Percentiles rank a stretch among this genome's conserved stretches.
These are phyloP conservation scores for Aviceda subcristata DNA, from an alignment of 2,113 vertebrate genomes.

Conservation along the genomic window DNA sequence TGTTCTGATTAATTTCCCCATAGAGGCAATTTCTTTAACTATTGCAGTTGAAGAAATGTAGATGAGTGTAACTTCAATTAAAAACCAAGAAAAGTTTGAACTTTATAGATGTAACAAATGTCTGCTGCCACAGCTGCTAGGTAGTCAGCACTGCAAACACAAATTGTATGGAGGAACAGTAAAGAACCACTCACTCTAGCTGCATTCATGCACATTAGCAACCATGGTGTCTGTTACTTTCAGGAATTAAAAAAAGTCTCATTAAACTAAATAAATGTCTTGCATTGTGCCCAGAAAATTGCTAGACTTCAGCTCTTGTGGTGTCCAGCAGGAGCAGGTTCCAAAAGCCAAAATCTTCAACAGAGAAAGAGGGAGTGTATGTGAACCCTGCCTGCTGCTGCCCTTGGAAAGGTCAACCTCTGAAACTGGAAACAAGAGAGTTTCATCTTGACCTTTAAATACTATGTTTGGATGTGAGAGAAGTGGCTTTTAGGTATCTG, in stretches of 20 bases:
- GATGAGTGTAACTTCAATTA: neutral
- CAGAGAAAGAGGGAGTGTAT: neutral
- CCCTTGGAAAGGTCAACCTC: slow-evolving; percentile 30
- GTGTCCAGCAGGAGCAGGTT: neutral
- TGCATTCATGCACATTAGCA: neutral
- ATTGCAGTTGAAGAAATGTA: neutral
- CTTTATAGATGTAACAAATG: neutral
- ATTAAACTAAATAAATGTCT: neutral
- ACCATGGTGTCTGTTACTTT: neutral
- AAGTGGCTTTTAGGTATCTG: neutral
- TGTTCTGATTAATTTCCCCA: neutral
- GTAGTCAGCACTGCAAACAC: neutral
- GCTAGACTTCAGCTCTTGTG: neutral
- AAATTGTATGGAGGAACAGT: neutral
- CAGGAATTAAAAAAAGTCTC: neutral
- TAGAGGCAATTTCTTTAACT: neutral
- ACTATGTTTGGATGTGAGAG: neutral
- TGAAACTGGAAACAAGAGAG: neutral
- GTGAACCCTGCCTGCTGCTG: neutral
- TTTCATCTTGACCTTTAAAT: slow-evolving; percentile 44
- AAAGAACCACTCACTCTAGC: neutral
- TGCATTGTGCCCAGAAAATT: neutral
- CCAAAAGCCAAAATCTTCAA: neutral
- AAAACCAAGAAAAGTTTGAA: neutral
- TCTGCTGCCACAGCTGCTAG: neutral